phyloP scores from a whole-genome alignment of 2,888 invertebrate species.

The Dilophus febrilis region DNA sequence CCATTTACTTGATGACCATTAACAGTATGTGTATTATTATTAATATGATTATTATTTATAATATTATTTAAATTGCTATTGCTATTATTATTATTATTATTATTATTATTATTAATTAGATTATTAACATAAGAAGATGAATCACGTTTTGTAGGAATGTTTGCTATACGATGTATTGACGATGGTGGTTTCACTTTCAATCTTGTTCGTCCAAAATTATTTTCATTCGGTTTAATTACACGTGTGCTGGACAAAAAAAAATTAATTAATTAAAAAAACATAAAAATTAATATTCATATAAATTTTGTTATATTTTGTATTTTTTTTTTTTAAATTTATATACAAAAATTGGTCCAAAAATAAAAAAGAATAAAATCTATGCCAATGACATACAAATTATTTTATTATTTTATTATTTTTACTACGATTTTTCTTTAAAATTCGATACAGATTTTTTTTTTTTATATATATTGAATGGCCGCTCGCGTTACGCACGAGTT shows the following conservation, averaged over 20 bases:
- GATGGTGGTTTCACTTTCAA: conserved; percentile 67
- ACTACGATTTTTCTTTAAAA: too few species aligned
- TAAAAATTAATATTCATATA: background rate
- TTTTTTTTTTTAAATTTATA: too few species aligned
- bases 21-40: conserved; percentile 1
- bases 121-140: conserved; percentile 5
- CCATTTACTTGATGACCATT: background rate
- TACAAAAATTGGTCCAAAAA: too few species aligned
- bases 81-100: conserved; percentile 5
- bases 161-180: conserved; percentile 16
- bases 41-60: conserved; percentile 4
- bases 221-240: conserved; percentile 83
- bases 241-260: conserved; percentile 51
- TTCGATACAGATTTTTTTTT: too few species aligned
- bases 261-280: conserved; percentile 1
- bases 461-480: too few species aligned
- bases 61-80: background rate
- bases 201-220: conserved; percentile 75
- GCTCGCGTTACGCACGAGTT: too few species aligned
- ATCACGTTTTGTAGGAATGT: conserved; percentile 22
- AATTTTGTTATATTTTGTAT: too few species aligned
- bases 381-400: too few species aligned
- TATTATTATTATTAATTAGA: conserved; percentile 3
- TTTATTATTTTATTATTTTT: too few species aligned
- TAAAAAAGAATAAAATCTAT: too few species aligned